Conservation (phyloP, 2,888 invertebrate genomes). For the Phragmatobia fuliginosa region DNA sequence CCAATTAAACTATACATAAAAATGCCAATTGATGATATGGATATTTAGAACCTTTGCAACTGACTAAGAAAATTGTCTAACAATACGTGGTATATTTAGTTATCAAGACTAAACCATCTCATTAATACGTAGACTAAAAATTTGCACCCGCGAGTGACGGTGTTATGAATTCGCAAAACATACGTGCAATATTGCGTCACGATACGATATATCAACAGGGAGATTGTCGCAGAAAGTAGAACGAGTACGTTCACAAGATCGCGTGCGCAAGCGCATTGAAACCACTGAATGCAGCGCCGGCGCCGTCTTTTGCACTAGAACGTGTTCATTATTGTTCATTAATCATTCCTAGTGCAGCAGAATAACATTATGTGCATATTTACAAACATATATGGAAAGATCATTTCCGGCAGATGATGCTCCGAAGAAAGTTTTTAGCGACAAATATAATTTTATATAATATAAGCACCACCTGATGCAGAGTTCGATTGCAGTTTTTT, state of each 20-base stretch:
- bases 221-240: constrained; percentile 39
- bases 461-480: not conserved
- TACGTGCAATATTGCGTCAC: constrained; percentile 21
- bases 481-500: no score
- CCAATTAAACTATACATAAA: not conserved
- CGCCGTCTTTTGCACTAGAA: constrained; percentile 42
- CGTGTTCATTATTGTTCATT: constrained; percentile 59
- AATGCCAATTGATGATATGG: not conserved
- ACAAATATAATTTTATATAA: not conserved
- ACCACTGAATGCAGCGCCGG: constrained; percentile 25
- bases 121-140: not conserved
- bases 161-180: constrained; percentile 6
- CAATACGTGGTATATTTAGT: not conserved
- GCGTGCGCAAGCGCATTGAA: constrained; percentile 30
- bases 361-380: constrained; percentile 46
- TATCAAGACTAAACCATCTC: not conserved
- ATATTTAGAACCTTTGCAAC: not conserved
- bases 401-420: constrained; percentile 42
- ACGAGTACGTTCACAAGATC: constrained; percentile 18
- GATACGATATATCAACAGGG: constrained; percentile 29
- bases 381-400: constrained; percentile 35
- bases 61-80: not conserved
- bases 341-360: constrained; percentile 51
- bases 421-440: constrained; percentile 6
- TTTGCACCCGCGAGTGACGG: not conserved